Conservation (phyloP, 2,888 invertebrate species). For the Aspidiotus rigidus region DNA sequence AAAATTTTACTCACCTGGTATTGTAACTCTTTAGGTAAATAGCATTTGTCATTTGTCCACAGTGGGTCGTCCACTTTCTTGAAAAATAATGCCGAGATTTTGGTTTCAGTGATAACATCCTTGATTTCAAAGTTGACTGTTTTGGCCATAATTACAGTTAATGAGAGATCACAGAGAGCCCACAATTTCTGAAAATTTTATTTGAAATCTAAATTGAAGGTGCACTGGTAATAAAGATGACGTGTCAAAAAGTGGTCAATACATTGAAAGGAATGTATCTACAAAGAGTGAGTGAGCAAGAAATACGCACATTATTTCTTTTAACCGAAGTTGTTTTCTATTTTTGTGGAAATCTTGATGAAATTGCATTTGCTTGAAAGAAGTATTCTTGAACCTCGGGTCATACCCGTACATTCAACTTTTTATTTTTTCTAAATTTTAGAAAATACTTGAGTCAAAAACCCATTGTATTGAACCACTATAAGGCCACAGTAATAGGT, state of each 20-base stretch:
- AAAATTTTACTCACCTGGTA: constrained; percentile 20
- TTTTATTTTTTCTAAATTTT: too few species aligned
- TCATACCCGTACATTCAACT: too few species aligned
- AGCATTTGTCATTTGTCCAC: constrained; percentile 66
- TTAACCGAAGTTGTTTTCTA: too few species aligned
- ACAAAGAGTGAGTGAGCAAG: too few species aligned
- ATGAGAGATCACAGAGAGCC: constrained; percentile 90
- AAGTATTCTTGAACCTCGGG: too few species aligned
- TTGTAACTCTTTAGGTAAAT: constrained; percentile 58
- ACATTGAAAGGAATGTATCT: not conserved
- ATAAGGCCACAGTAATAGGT: too few species aligned
- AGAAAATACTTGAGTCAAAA: too few species aligned
- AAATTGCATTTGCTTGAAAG: too few species aligned
- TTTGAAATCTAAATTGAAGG: constrained; percentile 37
- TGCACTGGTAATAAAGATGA: too few species aligned
- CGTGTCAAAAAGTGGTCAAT: constrained; percentile 9
- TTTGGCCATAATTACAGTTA: constrained; percentile 80
- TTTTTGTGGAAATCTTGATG: too few species aligned
- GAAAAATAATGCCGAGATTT: constrained; percentile 86
- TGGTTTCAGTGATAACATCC: constrained; percentile 75
- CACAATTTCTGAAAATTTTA: constrained; percentile 71
- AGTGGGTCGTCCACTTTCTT: constrained; percentile 53
- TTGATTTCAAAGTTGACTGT: constrained; percentile 79
- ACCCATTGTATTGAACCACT: too few species aligned
- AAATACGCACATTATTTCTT: too few species aligned